Conservation (phyloP, 2,113 vertebrate species). For the Etheostoma spectabile region DNA sequence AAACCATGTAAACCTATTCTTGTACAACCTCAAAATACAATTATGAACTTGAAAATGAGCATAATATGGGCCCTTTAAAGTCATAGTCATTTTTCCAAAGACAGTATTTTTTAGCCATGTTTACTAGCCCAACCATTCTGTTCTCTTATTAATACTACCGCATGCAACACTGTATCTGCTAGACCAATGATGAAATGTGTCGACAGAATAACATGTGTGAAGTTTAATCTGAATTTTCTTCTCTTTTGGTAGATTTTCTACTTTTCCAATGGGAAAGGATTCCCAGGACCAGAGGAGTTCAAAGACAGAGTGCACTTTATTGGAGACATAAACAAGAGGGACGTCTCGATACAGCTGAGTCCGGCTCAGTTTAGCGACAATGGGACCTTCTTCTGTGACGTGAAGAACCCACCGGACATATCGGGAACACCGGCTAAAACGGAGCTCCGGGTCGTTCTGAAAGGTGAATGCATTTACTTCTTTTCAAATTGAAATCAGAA, state of each 20-base stretch:
- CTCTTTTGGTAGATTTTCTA: slow-evolving; percentile 86
- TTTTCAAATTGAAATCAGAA: neutral
- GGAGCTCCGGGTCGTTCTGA: slow-evolving; percentile 89
- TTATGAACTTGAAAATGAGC: too few relatives aligned
- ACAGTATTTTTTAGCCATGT: too few relatives aligned
- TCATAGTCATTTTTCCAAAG: too few relatives aligned
- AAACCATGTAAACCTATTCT: too few relatives aligned
- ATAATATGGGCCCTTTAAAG: too few relatives aligned
- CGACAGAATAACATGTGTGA: neutral
- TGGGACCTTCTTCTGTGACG: slow-evolving; percentile 92
- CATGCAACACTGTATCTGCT: too few relatives aligned
- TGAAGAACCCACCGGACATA: slow-evolving; percentile 93
- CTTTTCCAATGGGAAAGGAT: slow-evolving; percentile 84
- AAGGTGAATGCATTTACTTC: slow-evolving; percentile 83
- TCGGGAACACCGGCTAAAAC: slow-evolving; percentile 84
- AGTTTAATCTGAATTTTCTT: neutral
- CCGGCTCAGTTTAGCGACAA: slow-evolving; percentile 93
- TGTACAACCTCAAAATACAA: too few relatives aligned
- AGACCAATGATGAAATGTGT: too few relatives aligned
- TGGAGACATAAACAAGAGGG: slow-evolving; percentile 94
- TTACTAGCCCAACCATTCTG: too few relatives aligned
- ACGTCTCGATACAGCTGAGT: slow-evolving; percentile 90
- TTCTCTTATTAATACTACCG: too few relatives aligned
- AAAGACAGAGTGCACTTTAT: slow-evolving; percentile 89
- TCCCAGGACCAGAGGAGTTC: slow-evolving; percentile 81